Evolutionary conservation across 53 echinoderm and acorn worm species (phyloP).

Genomic region (Echinometra lucunter): DNA sequence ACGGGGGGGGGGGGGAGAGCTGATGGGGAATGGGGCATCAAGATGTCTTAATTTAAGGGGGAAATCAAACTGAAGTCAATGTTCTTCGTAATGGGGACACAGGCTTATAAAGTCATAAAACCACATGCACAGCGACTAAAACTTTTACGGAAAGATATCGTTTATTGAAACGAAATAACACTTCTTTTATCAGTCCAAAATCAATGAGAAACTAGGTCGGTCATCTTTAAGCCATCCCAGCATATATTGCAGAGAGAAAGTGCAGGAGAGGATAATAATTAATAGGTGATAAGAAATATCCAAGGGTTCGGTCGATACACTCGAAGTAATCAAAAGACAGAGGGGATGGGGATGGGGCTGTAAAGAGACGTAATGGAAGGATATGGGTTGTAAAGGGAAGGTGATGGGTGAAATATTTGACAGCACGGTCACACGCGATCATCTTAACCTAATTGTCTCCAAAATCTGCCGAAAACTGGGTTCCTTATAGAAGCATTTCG

Average conservation of each 20-base stretch:
- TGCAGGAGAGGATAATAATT: not conserved
- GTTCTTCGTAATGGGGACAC: not conserved
- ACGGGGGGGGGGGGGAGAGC: no score
- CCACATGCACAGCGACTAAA: no score
- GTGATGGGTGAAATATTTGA: not conserved
- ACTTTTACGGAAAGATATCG: not conserved
- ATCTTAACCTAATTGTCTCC: slow-evolving; percentile 1
- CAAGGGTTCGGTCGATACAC: not conserved
- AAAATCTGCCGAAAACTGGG: not conserved
- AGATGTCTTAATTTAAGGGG: not conserved
- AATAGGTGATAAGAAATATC: slow-evolving; percentile 12
- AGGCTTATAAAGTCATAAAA: not conserved
- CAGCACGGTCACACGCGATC: slow-evolving; percentile 21
- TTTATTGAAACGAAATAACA: not conserved
- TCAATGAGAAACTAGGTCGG: not conserved
- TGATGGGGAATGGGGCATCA: no score
- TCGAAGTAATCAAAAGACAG: not conserved
- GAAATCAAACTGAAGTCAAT: no score
- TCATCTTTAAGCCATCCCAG: not conserved
- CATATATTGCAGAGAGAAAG: not conserved
- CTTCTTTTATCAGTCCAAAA: not conserved
- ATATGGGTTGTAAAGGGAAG: not conserved
- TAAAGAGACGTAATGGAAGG: not conserved
- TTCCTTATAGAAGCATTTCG: not conserved
- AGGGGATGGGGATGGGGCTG: not conserved